Evolutionary conservation across 2,888 invertebrate species (phyloP).

Genomic region (Sinohyriopsis cumingii): DNA sequence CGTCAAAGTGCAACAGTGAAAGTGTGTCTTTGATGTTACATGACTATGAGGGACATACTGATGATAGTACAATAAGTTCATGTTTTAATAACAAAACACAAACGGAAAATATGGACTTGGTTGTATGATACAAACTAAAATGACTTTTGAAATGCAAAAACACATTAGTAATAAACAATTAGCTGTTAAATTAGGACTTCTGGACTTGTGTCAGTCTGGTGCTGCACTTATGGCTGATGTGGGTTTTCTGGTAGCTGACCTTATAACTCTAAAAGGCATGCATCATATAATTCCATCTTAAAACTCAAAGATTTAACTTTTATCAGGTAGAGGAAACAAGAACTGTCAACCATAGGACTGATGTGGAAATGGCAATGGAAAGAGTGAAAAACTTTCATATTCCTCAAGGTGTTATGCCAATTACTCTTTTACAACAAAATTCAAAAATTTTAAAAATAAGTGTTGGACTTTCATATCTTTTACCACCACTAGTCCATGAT

Average conservation of each 20-base stretch:
- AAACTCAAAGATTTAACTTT: conserved; percentile 5
- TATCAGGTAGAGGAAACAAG: conserved; percentile 17
- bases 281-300: conserved; percentile 15
- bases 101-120: no score
- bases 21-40: no score
- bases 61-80: no score
- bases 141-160: no score
- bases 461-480: conserved; percentile 4
- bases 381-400: conserved; percentile 3
- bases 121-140: no score
- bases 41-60: no score
- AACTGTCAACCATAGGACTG: conserved; percentile 20
- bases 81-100: no score
- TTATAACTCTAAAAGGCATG: conserved; percentile 15
- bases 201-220: conserved; percentile 6
- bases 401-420: conserved; percentile 16
- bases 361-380: background rate
- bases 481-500: conserved; percentile 3
- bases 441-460: conserved; percentile 12
- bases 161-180: conserved; percentile 31
- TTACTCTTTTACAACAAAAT: conserved; percentile 5
- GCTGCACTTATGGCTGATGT: conserved; percentile 33
- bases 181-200: conserved; percentile 1
- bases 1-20: no score
- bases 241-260: conserved; percentile 30